A percentile compares a stretch with the other conserved stretches of the same genome.
These are phyloP conservation scores for Dasysyrphus albostriatus DNA, from an alignment of 2,888 invertebrate species.

Conservation along the genomic window DNA sequence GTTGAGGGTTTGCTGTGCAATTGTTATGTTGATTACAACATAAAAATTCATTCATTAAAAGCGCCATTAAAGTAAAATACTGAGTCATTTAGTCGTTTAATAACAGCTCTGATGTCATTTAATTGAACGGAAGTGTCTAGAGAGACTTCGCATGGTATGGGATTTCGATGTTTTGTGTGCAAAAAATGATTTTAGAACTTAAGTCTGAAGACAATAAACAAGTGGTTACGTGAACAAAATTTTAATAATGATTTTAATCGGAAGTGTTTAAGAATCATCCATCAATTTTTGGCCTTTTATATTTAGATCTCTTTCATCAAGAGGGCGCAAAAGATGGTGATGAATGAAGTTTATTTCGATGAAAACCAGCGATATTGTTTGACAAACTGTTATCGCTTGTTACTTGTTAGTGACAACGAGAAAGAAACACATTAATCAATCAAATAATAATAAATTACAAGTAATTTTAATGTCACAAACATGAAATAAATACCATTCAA, in stretches of 20 bases:
- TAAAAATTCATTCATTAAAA: conserved; percentile 72
- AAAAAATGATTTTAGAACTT: conserved; percentile 7
- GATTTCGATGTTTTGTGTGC: background rate
- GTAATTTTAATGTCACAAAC: too few species aligned
- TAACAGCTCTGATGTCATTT: conserved; percentile 57
- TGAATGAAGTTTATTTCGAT: background rate
- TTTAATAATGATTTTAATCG: conserved; percentile 8
- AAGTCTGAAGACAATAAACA: conserved; percentile 15
- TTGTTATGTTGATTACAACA: conserved; percentile 73
- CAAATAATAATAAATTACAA: background rate
- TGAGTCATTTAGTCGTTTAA: conserved; percentile 62
- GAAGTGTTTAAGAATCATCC: conserved; percentile 15
- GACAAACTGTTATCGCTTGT: background rate
- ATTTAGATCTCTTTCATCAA: background rate
- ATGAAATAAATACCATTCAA: too few species aligned
- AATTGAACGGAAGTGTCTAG: conserved; percentile 29
- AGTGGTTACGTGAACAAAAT: conserved; percentile 12
- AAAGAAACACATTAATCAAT: background rate
- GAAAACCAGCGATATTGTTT: background rate
- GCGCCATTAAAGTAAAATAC: conserved; percentile 57
- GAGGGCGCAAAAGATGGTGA: background rate
- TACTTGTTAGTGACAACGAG: background rate
- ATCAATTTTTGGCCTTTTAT: conserved; percentile 12
- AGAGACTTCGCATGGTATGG: conserved; percentile 25
- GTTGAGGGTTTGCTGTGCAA: conserved; percentile 50